phyloP scores from a whole-genome alignment of 2,797 vertebrate species.

The Eulemur coronatus region DNA sequence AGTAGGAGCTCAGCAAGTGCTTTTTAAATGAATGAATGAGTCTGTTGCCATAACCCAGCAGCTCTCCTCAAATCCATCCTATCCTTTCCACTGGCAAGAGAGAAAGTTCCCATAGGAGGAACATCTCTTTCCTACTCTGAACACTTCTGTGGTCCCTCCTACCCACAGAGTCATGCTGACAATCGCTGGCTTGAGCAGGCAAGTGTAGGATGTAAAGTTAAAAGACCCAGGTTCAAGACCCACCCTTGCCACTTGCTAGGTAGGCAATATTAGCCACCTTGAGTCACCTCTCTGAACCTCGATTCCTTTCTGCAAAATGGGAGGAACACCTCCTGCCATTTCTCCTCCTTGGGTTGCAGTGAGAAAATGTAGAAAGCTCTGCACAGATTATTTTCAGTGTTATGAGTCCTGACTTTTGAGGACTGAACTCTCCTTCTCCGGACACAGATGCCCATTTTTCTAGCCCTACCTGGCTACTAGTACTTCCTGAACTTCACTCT shows the following conservation, averaged over 20 bases:
- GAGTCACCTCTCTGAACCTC: not conserved
- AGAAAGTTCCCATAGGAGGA: not conserved
- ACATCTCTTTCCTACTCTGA: not conserved
- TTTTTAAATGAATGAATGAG: not conserved
- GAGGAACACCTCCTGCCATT: not conserved
- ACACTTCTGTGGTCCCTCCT: not conserved
- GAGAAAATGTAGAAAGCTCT: not conserved
- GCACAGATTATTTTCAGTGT: not conserved
- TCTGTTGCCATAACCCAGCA: not conserved
- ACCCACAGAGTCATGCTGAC: not conserved
- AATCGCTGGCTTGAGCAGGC: not conserved
- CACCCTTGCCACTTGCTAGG: not conserved
- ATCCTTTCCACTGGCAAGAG: not conserved
- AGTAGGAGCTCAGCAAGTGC: not conserved
- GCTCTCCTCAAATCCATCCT: not conserved
- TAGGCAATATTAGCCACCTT: not conserved
- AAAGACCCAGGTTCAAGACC: not conserved
- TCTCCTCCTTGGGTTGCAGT: not conserved
- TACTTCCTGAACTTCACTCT: not conserved
- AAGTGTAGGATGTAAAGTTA: not conserved
- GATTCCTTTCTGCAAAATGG: not conserved
- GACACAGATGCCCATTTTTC: slow-evolving; percentile 22
- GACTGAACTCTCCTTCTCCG: not conserved
- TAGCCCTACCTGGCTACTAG: not conserved
- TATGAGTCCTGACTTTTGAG: not conserved